Evolutionary conservation across 2,113 vertebrate species (phyloP).

Genomic region (Tragelaphus strepsiceros): DNA sequence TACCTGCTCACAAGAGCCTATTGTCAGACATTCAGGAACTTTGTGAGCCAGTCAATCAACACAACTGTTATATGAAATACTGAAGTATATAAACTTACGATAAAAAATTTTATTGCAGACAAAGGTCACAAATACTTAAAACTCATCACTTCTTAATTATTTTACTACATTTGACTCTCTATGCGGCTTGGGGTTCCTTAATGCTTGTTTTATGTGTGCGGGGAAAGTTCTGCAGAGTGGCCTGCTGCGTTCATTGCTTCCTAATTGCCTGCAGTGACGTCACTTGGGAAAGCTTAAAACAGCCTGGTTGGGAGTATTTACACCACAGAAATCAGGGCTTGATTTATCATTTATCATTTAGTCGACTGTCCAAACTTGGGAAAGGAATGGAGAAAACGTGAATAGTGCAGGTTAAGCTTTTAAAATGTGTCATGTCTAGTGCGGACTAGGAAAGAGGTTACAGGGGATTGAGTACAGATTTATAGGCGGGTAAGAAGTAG

Average conservation of each 20-base stretch:
- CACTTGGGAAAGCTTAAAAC: background rate
- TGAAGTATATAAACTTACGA: background rate
- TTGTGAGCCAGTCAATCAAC: background rate
- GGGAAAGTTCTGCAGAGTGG: fast-evolving
- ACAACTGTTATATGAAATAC: background rate
- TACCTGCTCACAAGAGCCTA: background rate
- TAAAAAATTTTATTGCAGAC: background rate
- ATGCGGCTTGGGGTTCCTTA: background rate
- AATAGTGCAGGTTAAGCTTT: background rate
- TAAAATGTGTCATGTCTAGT: background rate
- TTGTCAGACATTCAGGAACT: background rate
- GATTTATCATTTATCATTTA: background rate
- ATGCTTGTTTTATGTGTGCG: background rate
- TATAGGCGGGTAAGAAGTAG: background rate
- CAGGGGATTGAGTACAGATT: background rate
- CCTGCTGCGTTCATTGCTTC: fast-evolving
- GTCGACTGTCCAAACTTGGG: background rate
- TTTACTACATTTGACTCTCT: background rate
- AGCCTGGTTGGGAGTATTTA: background rate
- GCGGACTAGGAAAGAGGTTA: background rate
- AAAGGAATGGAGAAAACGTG: background rate
- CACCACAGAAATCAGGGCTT: background rate
- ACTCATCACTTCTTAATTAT: background rate
- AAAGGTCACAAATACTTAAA: background rate
- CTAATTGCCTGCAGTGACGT: background rate